phyloP scores from a whole-genome alignment of 2,888 invertebrate genomes.

The Zhengitettix transpicula region DNA sequence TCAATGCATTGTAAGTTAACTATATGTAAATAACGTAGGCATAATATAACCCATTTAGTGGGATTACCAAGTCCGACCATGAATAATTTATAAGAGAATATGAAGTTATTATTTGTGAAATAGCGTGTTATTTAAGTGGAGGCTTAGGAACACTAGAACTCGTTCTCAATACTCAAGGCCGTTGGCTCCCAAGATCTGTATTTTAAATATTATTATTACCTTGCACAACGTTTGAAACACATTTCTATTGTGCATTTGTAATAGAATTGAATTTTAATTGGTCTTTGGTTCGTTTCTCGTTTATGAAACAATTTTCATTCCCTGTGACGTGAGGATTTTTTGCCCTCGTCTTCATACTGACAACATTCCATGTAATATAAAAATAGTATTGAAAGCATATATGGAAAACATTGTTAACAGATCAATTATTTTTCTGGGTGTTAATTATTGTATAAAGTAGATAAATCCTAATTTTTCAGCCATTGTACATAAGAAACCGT shows the following conservation, averaged over 20 bases:
- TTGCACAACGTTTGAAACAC: neutral
- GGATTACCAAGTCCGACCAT: constrained; percentile 4
- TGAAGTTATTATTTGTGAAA: no score
- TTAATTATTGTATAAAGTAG: constrained; percentile 1
- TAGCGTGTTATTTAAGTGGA: neutral
- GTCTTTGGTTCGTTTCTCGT: neutral
- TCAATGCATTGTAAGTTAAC: constrained; percentile 2
- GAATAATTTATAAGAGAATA: constrained; percentile 1
- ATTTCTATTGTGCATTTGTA: neutral
- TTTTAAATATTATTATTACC: neutral
- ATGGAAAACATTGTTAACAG: no score
- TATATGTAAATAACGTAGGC: constrained; percentile 2
- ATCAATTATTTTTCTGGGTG: neutral
- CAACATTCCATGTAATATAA: neutral
- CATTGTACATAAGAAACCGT: neutral
- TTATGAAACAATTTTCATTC: neutral
- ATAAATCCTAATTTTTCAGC: neutral
- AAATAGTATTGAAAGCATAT: no score
- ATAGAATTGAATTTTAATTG: neutral
- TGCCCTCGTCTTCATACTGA: neutral
- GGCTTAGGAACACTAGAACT: no score
- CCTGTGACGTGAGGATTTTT: neutral
- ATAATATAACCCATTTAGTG: neutral
- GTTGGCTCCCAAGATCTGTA: no score
- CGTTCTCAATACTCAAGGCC: no score